Conservation (phyloP, 2,113 vertebrate species). For the Tetraodon nigroviridis region DNA sequence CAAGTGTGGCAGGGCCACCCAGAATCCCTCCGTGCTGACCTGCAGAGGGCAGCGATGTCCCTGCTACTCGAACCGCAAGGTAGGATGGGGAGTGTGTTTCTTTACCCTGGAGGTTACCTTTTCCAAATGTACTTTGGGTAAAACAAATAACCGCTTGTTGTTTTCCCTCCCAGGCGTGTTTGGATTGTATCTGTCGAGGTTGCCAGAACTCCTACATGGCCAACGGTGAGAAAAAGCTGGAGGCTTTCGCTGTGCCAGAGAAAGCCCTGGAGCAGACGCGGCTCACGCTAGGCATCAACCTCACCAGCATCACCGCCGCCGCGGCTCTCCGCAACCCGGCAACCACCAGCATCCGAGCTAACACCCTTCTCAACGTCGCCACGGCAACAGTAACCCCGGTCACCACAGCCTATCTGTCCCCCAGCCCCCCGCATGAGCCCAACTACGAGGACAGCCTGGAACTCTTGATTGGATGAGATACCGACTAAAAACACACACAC, state of each 20-base stretch:
- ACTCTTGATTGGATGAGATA: constrained; percentile 81
- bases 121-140: neutral
- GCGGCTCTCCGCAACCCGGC: constrained; percentile 77
- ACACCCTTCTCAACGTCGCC: constrained; percentile 69
- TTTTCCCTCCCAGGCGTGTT: constrained; percentile 75
- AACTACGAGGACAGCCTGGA: constrained; percentile 94
- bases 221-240: constrained; percentile 97
- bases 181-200: constrained; percentile 98
- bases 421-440: constrained; percentile 89
- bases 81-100: constrained; percentile 18
- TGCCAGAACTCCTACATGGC: constrained; percentile 99
- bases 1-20: constrained; percentile 96
- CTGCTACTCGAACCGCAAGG: constrained; percentile 97
- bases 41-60: constrained; percentile 97
- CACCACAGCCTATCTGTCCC: constrained; percentile 86
- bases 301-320: constrained; percentile 95
- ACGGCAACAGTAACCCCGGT: constrained; percentile 82
- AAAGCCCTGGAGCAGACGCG: constrained; percentile 97
- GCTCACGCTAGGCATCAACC: constrained; percentile 98
- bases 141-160: neutral
- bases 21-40: constrained; percentile 99
- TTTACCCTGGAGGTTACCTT: neutral
- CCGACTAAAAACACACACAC: constrained; percentile 25
- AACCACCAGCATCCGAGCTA: constrained; percentile 62
- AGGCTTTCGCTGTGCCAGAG: constrained; percentile 97